Percentiles rank a stretch among this genome's conserved stretches.
Evolutionary conservation across 2,888 invertebrate species (phyloP).

Genomic region (Aspidiotus destructor): DNA sequence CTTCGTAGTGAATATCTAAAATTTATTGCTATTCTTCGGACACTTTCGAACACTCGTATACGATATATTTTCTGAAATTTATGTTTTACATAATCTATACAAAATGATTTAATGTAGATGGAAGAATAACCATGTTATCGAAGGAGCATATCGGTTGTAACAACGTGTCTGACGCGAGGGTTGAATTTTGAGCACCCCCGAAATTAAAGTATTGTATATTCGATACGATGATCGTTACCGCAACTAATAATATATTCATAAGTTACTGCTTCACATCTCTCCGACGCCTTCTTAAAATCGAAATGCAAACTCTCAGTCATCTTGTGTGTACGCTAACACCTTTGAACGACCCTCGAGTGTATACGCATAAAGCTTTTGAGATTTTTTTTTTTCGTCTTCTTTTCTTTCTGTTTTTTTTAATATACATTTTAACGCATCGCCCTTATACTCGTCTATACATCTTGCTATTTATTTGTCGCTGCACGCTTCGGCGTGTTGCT

Average conservation of each 20-base stretch:
- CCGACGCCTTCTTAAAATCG: slow-evolving; percentile 26
- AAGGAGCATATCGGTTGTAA: too few relatives aligned
- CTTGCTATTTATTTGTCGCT: slow-evolving; percentile 11
- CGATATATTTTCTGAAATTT: too few relatives aligned
- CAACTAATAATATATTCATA: slow-evolving; percentile 30
- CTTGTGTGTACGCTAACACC: slow-evolving; percentile 3
- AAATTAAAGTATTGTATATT: slow-evolving; percentile 3
- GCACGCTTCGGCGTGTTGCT: background rate
- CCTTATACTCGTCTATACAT: background rate
- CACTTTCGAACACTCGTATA: too few relatives aligned
- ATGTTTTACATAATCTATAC: too few relatives aligned
- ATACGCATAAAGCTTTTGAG: background rate
- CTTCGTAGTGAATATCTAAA: too few relatives aligned
- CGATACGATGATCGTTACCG: background rate
- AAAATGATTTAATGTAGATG: too few relatives aligned
- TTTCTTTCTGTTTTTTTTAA: slow-evolving; percentile 1
- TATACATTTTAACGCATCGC: slow-evolving; percentile 6
- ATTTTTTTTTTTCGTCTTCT: background rate
- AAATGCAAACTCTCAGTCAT: slow-evolving; percentile 25
- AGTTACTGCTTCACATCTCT: slow-evolving; percentile 16
- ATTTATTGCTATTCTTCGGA: too few relatives aligned
- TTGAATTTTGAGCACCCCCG: slow-evolving; percentile 1
- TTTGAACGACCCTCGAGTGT: slow-evolving; percentile 9
- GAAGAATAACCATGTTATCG: too few relatives aligned
- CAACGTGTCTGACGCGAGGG: background rate